phyloP scores from a whole-genome alignment of 2,797 vertebrate genomes.

The Alfaro cultratus region DNA sequence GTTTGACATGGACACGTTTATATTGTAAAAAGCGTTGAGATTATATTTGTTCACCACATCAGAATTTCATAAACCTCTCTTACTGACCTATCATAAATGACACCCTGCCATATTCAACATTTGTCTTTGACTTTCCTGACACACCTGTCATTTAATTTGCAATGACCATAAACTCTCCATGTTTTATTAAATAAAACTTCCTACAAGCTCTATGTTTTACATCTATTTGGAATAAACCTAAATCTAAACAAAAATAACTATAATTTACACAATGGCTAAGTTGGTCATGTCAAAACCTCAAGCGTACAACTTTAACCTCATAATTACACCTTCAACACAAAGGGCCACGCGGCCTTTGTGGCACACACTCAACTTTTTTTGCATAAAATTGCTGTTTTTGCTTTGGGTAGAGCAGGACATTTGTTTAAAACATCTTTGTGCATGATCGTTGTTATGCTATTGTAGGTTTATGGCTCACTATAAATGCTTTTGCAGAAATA shows the following conservation, averaged over 20 bases:
- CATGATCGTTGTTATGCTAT: background rate
- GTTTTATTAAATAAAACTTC: background rate
- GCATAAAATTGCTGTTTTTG: background rate
- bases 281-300: slow-evolving; percentile 2
- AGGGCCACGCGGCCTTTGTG: background rate
- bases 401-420: background rate
- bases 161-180: background rate
- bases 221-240: background rate
- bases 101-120: background rate
- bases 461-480: background rate
- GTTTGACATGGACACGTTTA: background rate
- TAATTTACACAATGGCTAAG: background rate
- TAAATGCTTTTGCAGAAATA: background rate
- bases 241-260: slow-evolving; percentile 1
- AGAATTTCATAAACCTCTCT: background rate
- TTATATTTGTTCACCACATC: background rate
- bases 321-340: background rate
- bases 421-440: background rate
- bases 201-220: background rate
- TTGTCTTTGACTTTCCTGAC: background rate
- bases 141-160: background rate
- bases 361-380: background rate
- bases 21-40: background rate
- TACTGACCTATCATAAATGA: background rate
- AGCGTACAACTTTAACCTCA: background rate